A percentile compares a stretch with the other conserved stretches of the same genome.
Conservation (phyloP, 1,140 invertebrate species). For the Steinernema khuongi region DNA sequence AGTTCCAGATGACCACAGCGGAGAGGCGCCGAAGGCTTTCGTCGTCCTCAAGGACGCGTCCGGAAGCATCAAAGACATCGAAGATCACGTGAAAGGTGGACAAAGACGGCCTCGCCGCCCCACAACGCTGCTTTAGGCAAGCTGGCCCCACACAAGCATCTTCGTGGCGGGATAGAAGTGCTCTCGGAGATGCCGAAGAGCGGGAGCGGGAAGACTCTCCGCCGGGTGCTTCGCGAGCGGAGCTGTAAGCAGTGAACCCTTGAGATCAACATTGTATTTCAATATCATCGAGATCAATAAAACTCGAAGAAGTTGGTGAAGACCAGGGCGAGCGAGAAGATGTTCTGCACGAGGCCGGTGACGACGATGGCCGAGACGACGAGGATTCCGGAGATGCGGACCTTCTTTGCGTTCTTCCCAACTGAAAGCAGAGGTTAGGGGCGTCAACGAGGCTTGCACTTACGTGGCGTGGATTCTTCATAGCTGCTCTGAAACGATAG, state of each 20-base stretch:
- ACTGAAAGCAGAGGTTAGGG: too few relatives aligned
- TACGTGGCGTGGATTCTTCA: too few relatives aligned
- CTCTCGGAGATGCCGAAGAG: constrained; percentile 32
- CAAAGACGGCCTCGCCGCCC: too few relatives aligned
- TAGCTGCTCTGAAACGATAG: too few relatives aligned
- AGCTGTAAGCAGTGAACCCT: background rate
- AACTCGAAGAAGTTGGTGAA: background rate
- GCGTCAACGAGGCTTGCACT: too few relatives aligned
- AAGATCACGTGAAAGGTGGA: background rate
- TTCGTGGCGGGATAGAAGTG: constrained; percentile 29
- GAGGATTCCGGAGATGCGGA: background rate
- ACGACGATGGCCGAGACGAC: background rate
- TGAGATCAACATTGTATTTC: background rate
- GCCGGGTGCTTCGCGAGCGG: constrained; percentile 10
- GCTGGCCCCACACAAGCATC: constrained; percentile 36
- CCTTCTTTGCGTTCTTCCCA: background rate
- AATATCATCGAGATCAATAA: background rate
- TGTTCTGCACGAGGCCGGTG: background rate
- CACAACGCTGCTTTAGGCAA: too few relatives aligned
- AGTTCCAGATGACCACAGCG: constrained; percentile 67
- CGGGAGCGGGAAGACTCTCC: constrained; percentile 33
- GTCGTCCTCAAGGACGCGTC: constrained; percentile 62
- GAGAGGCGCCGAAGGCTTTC: constrained; percentile 74
- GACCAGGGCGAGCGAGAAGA: background rate
- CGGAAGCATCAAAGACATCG: constrained; percentile 11